Base-by-base conservation (phyloP, 2,797 vertebrate species). In the Gallinago stenura region DNA sequence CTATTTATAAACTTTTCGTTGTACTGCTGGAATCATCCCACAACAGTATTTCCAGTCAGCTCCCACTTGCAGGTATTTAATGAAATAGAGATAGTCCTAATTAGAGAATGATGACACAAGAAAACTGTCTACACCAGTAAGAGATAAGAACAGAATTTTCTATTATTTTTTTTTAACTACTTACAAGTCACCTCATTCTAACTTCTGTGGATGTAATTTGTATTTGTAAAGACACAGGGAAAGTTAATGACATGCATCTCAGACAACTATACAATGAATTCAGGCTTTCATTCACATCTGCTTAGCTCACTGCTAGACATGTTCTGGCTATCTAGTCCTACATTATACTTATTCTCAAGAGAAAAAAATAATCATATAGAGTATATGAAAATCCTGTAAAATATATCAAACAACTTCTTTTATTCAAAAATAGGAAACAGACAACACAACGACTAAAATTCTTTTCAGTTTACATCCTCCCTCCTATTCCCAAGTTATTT, bases 291-390 rank as follows among this genome's bases (percentile, higher is more conserved):
- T 81, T 79, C 28, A 39, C 19, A 4, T 15, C 54, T 75, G 12
- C 30, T 84, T 65, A 75, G 37, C 26, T 89, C 57, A 33, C 41
- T 43, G n/a, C 33, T 77, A 93, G 53, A 14, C 11, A 21, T 20
- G 68, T 60, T 75, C 51, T 57, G 45, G 14, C 25, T 62, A 54
- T 37, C 69, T 30, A 77, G 33, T 75, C 30, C 37, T 18, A 86
- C 0, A 1, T 9, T 64, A 61, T 39, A 87, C 0, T 0, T 13
- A 25, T 69, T 46, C 51, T 82, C 22, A 39, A 72, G 53, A n/a
- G 4, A 5, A 12, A n/a, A 65, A 64, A 57, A 28, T 43, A 7
- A 8, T 46, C 39, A 54, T 18, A 33, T 2, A 35, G 9, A 56
- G 5, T 24, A 22, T 25, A 41, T 7, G 10, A 93, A 82, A 80